Evolutionary conservation across 37 sponge, comb jelly and placozoan species (phyloP).

Genomic region (Ephydatia muelleri): DNA sequence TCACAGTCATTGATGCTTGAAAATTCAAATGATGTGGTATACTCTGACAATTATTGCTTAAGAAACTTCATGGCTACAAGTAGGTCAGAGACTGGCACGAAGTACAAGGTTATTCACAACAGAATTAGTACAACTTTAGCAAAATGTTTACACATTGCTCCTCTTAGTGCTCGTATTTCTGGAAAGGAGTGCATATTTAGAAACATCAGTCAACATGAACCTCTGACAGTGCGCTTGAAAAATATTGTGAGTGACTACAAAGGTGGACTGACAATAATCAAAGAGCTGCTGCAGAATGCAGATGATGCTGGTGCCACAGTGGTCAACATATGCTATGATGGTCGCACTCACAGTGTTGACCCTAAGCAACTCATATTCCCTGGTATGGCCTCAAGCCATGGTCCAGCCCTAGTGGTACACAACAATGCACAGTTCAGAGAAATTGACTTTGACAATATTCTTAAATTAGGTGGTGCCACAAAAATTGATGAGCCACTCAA

Average conservation of each 20-base stretch:
- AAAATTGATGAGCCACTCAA: slow-evolving; percentile 34
- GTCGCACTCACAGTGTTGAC: background rate
- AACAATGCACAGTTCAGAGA: slow-evolving; percentile 42
- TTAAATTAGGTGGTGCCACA: slow-evolving; percentile 49
- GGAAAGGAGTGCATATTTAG: too few species aligned
- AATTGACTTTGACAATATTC: slow-evolving; percentile 59
- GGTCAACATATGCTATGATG: slow-evolving; percentile 21
- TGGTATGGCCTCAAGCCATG: slow-evolving; percentile 26
- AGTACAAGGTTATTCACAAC: background rate
- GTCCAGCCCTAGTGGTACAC: slow-evolving; percentile 31
- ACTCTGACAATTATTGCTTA: slow-evolving; percentile 45
- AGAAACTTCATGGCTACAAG: background rate
- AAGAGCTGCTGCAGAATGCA: slow-evolving; percentile 50
- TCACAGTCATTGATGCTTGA: slow-evolving; percentile 18
- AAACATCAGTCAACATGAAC: slow-evolving; percentile 51
- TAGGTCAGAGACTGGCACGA: background rate
- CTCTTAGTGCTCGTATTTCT: slow-evolving; percentile 17
- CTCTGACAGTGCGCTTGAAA: slow-evolving; percentile 31
- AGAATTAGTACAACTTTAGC: background rate
- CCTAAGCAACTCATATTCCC: background rate
- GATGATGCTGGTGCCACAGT: slow-evolving; percentile 52
- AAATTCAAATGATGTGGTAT: slow-evolving; percentile 21
- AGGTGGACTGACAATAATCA: slow-evolving; percentile 40
- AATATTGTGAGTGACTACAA: slow-evolving; percentile 50
- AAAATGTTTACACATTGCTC: slow-evolving; percentile 4